Percentiles rank a stretch among this genome's conserved stretches.
These are phyloP conservation scores for Microcebus jonahi DNA, from an alignment of 2,113 vertebrate species.

Conservation along the genomic window DNA sequence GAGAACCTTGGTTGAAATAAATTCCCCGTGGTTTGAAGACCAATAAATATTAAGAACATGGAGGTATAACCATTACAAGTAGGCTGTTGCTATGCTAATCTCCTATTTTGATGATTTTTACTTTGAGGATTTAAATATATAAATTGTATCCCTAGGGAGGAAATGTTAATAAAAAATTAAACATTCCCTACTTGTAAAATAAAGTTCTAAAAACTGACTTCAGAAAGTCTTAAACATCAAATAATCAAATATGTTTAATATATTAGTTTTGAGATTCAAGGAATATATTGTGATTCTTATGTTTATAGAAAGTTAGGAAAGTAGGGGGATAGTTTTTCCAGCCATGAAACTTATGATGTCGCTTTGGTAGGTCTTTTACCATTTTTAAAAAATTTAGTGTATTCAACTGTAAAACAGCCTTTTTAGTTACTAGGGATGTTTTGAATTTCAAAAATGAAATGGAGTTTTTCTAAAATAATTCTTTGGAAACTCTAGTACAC, in stretches of 20 bases:
- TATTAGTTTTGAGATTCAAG: constrained; percentile 43
- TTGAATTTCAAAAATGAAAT: constrained; percentile 49
- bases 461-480: constrained; percentile 25
- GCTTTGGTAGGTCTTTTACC: not conserved
- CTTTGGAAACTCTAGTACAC: not conserved
- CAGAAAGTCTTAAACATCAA: not conserved
- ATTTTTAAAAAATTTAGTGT: not conserved
- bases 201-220: constrained; percentile 42
- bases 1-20: not conserved
- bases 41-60: not conserved
- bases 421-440: constrained; percentile 32
- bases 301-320: constrained; percentile 31
- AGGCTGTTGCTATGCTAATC: not conserved
- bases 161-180: constrained; percentile 19
- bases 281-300: not conserved
- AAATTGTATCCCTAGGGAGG: not conserved
- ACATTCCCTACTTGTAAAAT: constrained; percentile 11
- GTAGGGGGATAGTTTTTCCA: not conserved
- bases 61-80: not conserved
- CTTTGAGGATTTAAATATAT: constrained; percentile 21
- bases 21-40: not conserved
- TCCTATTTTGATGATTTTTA: constrained; percentile 23
- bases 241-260: not conserved
- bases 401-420: constrained; percentile 2
- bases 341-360: not conserved